Base-by-base conservation (phyloP, 2,113 vertebrate genomes). In the Odontophorus gujanensis region DNA sequence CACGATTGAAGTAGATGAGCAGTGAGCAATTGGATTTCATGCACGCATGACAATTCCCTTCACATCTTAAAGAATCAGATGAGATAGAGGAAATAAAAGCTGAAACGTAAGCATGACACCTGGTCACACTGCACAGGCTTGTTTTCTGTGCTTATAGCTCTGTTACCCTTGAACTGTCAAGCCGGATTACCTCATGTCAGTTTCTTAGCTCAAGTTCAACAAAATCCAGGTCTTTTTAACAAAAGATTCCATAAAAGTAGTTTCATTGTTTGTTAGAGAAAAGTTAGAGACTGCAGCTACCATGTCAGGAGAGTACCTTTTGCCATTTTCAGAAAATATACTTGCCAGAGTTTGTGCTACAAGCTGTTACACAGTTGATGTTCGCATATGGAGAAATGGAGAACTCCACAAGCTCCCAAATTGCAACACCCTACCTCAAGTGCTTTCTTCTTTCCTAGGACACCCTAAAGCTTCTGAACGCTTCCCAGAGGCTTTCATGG, bases 391-490 rank as follows among this genome's bases (percentile, higher is more conserved):
- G 40, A 40, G 40, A 14, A 30, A 9, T 17, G 17, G 4, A 7
- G 16, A 66, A 9, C 10, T 63, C 13, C 21, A 11, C 3, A 28
- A 9, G 28, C 1, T 85, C 30, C 11, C 22, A 9, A 47, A 51
- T 11, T 16, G 11, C 40, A 61, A 9, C 2, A 4, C 19, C 9
- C 7, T 24, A 16, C 19, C 13, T 3, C 7, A 34, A 25, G 25
- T 1, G 1, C 11, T 8, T 79, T 53, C 12, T 43, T 53, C 12
- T 58, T 89, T 65, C 53, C 58, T 75, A 2, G 0, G 1, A 48
- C 6, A 78, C 26, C 4, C 34, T 59, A 74, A 86, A 1, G 1
- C 11, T 42, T 78, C 11, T 66, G 55, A 3, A 20, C 38, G 21
- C 8, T 81, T 85, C 11, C 20, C 7, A 48, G 15, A 45, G 25